Base-by-base conservation (phyloP, 2,113 vertebrate species). In the Heterocephalus glaber region DNA sequence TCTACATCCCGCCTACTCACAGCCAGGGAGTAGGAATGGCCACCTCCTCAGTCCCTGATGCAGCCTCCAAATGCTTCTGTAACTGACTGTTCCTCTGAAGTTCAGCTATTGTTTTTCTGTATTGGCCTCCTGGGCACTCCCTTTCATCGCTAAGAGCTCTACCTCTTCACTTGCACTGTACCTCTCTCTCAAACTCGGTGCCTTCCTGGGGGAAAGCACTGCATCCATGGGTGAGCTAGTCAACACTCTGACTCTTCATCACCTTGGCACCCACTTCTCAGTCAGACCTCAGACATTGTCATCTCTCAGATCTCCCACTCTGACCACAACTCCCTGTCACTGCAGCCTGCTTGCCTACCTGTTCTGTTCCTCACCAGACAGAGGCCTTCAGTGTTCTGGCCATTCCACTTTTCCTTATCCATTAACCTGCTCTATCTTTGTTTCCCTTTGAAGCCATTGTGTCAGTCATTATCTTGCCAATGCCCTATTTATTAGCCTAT, bases 401-500 rank as follows among this genome's bases (percentile, higher is more conserved):
- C 20, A 63, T 16, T 60, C 5, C 82, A 6, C n/a, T 41, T 80
- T 89, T 54, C 28, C 66, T 88, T 41, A 54, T 22, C 11, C 47
- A 66, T 38, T 47, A 89, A n/a, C 7, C 13, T 1, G 13, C 11
- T 44, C 41, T 88, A n/a, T 65, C 30, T 66, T 80, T 63, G 33
- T 65, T 96, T 92, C 52, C 22, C 41, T 92, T 30, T 60, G 92
- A 83, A 95, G 66, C 3, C 60, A 58, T 82, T 47, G 20, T 66
- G 22, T 74, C 22, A 60, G 11, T 80, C 58, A 26, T 65, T 72
- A 7, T 89, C 54, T 94, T 85, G 3, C 41, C n/a, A 61, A 2
- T 47, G 30, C 33, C n/a, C 28, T 77, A 61, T 22, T 76, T 52
- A n/a, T n/a, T 72, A 79, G 41, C 16, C 65, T 66, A 20, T n/a